Evolutionary conservation across 2,888 invertebrate genomes (phyloP).

Genomic region (Brachypalpus laphriformis): DNA sequence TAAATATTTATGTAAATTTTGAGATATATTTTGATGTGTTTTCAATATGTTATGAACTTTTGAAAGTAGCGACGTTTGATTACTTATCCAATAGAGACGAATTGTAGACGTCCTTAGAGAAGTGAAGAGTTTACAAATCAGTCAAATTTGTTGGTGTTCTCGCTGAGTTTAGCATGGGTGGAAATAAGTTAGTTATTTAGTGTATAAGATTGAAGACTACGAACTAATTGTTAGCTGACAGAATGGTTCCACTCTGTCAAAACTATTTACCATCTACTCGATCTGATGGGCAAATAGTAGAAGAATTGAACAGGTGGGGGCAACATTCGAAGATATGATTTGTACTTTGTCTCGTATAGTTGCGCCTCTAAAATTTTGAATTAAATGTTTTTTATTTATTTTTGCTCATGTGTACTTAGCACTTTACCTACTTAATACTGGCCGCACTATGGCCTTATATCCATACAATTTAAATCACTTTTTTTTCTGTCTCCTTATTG

Average conservation of each 20-base stretch:
- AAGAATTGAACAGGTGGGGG: too few species aligned
- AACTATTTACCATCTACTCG: neutral
- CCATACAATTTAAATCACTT: too few species aligned
- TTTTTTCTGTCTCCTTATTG: too few species aligned
- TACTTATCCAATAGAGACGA: neutral
- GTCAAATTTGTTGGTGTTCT: neutral
- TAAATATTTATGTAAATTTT: neutral
- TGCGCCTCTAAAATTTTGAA: too few species aligned
- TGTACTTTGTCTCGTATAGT: too few species aligned
- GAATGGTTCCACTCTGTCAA: neutral
- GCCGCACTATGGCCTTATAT: too few species aligned
- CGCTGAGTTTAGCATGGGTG: neutral
- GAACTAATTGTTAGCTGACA: neutral
- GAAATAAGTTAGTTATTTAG: neutral
- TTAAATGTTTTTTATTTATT: too few species aligned
- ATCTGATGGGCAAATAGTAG: too few species aligned
- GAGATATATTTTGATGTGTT: neutral
- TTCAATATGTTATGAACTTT: neutral
- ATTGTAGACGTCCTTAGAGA: neutral
- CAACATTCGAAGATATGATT: too few species aligned
- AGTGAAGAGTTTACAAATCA: neutral
- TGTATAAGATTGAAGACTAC: neutral
- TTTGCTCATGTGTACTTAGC: too few species aligned
- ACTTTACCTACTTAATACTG: too few species aligned
- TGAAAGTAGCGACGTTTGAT: neutral